phyloP scores from a whole-genome alignment of 2,888 invertebrate species.

The Lochmaea crataegi region DNA sequence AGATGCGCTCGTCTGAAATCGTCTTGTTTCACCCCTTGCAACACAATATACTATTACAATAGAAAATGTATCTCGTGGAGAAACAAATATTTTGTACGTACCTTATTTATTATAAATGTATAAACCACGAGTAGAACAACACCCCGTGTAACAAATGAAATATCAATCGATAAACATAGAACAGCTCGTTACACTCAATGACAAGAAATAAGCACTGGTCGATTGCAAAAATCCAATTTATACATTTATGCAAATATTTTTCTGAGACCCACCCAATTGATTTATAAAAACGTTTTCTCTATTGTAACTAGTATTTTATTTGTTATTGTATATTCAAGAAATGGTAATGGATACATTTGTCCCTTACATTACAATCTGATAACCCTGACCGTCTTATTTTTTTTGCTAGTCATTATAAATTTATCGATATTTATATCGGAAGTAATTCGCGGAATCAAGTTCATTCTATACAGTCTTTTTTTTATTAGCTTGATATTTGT shows the following conservation, averaged over 20 bases:
- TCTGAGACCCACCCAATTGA: slow-evolving; percentile 34
- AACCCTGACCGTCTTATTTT: slow-evolving; percentile 23
- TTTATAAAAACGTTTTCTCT: slow-evolving; percentile 16
- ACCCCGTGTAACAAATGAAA: background rate
- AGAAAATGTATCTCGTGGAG: no score
- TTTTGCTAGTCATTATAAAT: slow-evolving; percentile 24
- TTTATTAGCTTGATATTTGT: background rate
- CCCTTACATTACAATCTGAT: slow-evolving; percentile 9
- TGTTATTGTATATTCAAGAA: slow-evolving; percentile 11
- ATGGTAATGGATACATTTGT: slow-evolving; percentile 6
- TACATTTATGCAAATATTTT: slow-evolving; percentile 35
- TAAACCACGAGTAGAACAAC: background rate
- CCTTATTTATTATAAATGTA: no score
- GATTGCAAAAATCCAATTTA: slow-evolving; percentile 34
- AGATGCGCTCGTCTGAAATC: no score
- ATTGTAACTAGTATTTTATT: slow-evolving; percentile 7
- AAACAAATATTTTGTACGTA: no score
- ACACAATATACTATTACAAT: no score
- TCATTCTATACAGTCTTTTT: background rate
- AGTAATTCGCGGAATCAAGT: slow-evolving; percentile 22
- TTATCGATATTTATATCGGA: slow-evolving; percentile 23
- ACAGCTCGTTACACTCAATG: slow-evolving; percentile 16
- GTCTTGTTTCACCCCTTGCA: no score
- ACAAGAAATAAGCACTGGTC: slow-evolving; percentile 16
- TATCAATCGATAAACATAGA: background rate